Evolutionary conservation across 2,113 vertebrate genomes (phyloP).

Genomic region (Elaphurus davidianus): DNA sequence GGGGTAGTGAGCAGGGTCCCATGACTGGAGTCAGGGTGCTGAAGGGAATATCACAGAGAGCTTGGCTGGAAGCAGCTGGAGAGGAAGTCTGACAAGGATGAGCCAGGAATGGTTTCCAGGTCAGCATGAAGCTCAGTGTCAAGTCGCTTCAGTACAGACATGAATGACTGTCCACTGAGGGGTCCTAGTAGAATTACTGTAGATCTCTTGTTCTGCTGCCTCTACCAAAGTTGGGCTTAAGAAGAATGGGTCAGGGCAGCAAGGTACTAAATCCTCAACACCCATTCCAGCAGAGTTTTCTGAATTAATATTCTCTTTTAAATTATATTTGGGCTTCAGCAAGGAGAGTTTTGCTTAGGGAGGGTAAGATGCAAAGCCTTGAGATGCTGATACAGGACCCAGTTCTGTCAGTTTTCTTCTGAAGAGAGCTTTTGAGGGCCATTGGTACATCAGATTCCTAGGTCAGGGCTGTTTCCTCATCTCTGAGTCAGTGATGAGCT

Average conservation of each 20-base stretch:
- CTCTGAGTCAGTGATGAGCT: background rate
- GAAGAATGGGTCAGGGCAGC: background rate
- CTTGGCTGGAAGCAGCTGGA: background rate
- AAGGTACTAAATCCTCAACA: background rate
- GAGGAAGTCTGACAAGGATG: background rate
- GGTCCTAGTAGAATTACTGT: background rate
- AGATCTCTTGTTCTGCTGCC: background rate
- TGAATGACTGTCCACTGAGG: background rate
- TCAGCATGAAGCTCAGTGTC: background rate
- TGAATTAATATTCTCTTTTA: background rate
- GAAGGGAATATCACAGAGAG: background rate
- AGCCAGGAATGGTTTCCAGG: background rate
- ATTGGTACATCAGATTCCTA: background rate
- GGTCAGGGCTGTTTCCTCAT: background rate
- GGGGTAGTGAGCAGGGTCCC: background rate
- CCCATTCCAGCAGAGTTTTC: background rate
- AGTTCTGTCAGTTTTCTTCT: background rate
- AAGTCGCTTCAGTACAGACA: rapidly evolving
- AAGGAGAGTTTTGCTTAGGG: background rate
- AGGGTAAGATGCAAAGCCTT: background rate
- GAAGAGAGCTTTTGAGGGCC: background rate
- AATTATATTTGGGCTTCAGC: background rate
- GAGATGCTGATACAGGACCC: background rate
- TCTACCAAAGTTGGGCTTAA: background rate
- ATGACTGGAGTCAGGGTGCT: background rate